A percentile compares a stretch with the other conserved stretches of the same genome.
phyloP scores from a whole-genome alignment of 2,888 invertebrate genomes.

The Bombylius major region DNA sequence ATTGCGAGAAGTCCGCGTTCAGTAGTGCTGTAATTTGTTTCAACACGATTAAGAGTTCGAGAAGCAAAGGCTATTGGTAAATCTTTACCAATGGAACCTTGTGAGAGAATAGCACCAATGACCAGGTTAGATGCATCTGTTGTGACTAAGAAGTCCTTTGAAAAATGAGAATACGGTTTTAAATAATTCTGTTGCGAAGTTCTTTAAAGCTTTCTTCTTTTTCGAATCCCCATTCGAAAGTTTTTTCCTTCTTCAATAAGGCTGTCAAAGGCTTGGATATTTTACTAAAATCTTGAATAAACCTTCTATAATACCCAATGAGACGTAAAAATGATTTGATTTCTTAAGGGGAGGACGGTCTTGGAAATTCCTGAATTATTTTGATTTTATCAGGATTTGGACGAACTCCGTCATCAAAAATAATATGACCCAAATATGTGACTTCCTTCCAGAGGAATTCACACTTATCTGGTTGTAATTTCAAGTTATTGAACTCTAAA shows the following conservation, averaged over 20 bases:
- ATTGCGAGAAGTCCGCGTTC: conserved; percentile 20
- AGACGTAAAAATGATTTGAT: conserved; percentile 17
- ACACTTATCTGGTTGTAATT: conserved; percentile 6
- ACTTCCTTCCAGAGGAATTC: conserved; percentile 7
- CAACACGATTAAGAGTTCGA: conserved; percentile 16
- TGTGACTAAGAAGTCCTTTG: background rate
- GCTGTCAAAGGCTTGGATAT: background rate
- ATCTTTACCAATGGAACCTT: background rate
- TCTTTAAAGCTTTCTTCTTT: conserved; percentile 1
- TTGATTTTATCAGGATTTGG: conserved; percentile 2
- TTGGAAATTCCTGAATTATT: conserved; percentile 4
- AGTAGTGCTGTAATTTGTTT: conserved; percentile 14
- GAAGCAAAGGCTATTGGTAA: conserved; percentile 18
- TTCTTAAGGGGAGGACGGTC: conserved; percentile 15
- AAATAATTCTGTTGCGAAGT: background rate
- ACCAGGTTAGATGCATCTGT: background rate
- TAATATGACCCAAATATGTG: conserved; percentile 7
- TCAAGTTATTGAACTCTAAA: conserved; percentile 3
- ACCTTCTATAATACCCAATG: conserved; percentile 12
- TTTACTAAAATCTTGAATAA: conserved; percentile 4
- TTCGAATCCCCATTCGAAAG: conserved; percentile 1
- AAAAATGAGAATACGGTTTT: background rate
- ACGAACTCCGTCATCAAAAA: conserved; percentile 1
- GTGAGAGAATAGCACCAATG: background rate
- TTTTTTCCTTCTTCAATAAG: background rate